Percentiles rank a stretch among this genome's conserved stretches.
phyloP scores from a whole-genome alignment of 2,113 vertebrate species.

The Mastomys natalensis region DNA sequence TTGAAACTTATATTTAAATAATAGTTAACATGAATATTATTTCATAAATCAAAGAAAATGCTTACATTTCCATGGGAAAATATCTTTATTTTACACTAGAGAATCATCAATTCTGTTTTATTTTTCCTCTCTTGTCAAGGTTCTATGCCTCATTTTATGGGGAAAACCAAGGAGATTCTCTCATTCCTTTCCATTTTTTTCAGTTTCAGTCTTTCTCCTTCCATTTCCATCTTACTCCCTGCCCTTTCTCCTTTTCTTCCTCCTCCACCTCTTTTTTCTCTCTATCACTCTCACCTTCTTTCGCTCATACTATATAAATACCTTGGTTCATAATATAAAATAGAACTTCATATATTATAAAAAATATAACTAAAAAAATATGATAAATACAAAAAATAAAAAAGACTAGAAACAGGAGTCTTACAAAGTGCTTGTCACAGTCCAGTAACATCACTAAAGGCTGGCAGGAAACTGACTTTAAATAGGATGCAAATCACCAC shows the following conservation, averaged over 20 bases:
- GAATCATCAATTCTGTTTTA: not conserved
- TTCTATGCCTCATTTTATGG: not conserved
- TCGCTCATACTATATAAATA: not conserved
- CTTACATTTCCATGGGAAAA: not conserved
- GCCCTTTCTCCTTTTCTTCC: not conserved
- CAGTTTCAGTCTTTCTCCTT: not conserved
- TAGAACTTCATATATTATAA: not conserved
- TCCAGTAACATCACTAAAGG: not conserved
- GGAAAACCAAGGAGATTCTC: not conserved
- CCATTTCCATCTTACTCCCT: not conserved
- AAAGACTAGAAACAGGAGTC: not conserved
- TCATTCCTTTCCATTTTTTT: not conserved
- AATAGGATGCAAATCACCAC: not conserved
- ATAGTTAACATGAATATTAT: not conserved
- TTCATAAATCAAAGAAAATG: slow-evolving; percentile 28
- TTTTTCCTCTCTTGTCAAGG: not conserved
- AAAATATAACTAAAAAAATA: not conserved
- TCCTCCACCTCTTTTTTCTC: not conserved
- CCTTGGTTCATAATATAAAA: not conserved
- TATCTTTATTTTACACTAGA: not conserved
- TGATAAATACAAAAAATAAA: not conserved
- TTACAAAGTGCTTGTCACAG: not conserved
- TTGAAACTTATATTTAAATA: slow-evolving; percentile 15
- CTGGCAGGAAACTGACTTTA: not conserved
- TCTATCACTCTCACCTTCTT: not conserved